These are phyloP conservation scores for Lipotes vexillifer DNA, from an alignment of 2,113 vertebrate species.

Conservation along the genomic window DNA sequence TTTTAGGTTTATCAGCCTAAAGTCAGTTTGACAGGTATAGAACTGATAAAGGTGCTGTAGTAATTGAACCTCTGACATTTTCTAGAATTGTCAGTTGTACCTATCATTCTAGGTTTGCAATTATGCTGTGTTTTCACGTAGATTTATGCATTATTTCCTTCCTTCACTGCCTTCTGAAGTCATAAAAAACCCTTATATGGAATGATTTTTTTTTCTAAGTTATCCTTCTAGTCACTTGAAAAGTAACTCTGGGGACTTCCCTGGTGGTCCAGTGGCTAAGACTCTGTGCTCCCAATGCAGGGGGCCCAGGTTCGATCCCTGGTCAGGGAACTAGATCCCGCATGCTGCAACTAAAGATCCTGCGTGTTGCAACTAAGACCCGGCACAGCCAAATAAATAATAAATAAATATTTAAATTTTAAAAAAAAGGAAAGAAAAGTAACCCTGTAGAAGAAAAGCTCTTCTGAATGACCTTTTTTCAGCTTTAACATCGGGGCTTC, in stretches of 20 bases:
- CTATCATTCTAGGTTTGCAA: background rate
- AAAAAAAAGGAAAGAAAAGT: background rate
- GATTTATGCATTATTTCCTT: background rate
- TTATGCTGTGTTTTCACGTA: background rate
- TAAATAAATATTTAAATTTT: too few species aligned
- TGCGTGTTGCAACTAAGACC: too few species aligned
- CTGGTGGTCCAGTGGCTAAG: too few species aligned
- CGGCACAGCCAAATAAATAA: too few species aligned
- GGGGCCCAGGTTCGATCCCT: too few species aligned
- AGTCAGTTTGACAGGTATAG: background rate
- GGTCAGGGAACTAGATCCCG: too few species aligned
- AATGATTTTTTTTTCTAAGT: background rate
- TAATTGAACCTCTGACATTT: background rate
- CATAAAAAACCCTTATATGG: background rate
- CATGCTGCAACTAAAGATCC: too few species aligned
- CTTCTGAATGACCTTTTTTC: constrained; percentile 62
- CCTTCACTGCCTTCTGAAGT: background rate
- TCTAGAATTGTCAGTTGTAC: background rate
- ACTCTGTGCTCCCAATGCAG: too few species aligned
- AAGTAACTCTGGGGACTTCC: background rate
- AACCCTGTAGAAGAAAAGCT: background rate
- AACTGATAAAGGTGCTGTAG: background rate
- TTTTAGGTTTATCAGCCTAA: background rate
- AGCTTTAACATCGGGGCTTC: constrained; percentile 5
- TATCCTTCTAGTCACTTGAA: background rate